A percentile compares a stretch with the other conserved stretches of the same genome.
phyloP scores from a whole-genome alignment of 2,113 vertebrate genomes.

The Pardalotus punctatus region DNA sequence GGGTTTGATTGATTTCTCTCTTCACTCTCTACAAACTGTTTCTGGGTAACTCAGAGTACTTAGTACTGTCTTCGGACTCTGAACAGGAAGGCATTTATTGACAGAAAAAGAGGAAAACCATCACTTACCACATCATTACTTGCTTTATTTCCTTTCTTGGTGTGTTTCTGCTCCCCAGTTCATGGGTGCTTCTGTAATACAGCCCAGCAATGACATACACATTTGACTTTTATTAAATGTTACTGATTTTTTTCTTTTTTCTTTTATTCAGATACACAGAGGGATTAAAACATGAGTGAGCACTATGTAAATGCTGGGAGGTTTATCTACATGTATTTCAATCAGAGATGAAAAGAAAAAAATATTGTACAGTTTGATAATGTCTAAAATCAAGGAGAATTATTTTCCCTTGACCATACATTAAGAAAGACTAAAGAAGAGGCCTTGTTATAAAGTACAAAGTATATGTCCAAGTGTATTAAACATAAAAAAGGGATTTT shows the following conservation, averaged over 20 bases:
- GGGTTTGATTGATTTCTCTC: neutral
- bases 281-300: neutral
- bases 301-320: neutral
- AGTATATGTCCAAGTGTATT: neutral
- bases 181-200: neutral
- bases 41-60: neutral
- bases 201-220: neutral
- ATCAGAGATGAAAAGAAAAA: neutral
- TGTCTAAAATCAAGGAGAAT: neutral
- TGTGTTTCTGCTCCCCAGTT: neutral
- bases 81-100: neutral
- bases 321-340: neutral
- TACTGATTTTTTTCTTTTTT: neutral
- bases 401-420: neutral
- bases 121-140: rapidly evolving
- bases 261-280: neutral
- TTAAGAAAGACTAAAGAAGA: neutral
- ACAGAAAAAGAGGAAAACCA: neutral
- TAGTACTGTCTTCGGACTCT: neutral
- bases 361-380: neutral
- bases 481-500: neutral
- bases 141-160: neutral
- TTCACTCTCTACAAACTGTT: neutral
- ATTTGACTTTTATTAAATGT: neutral
- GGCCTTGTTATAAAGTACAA: neutral